Base-by-base conservation (phyloP, 2,113 vertebrate species). In the Sinosuthora webbiana region DNA sequence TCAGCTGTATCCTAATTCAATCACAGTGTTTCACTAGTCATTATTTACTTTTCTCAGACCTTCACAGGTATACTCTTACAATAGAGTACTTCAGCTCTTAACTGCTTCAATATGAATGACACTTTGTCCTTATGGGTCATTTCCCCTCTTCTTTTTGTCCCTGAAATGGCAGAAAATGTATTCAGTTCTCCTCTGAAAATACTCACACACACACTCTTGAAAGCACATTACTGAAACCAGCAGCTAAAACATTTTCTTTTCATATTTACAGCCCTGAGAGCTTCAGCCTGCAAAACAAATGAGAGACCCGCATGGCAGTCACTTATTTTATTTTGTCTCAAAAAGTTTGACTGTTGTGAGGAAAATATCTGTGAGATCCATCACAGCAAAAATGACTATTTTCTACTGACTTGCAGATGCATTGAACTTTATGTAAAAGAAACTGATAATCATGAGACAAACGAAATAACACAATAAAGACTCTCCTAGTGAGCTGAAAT, bases 331-430 rank as follows among this genome's bases (percentile, higher is more conserved):
- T 49, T 76, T 83, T 52, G 7, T 71, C 27, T 64, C 13, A 9
- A 1, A 11, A 22, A 73, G 6, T 65, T 83, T 0, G 0, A 7
- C 25, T n/a, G 5, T 42, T 82, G 9, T 35, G 35, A 71, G 35
- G 16, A 76, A 80, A 50, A 27, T 12, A 42, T 35, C 49, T 2
- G 1, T 4, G 7, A 11, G 37, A 81, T 23, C 5, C 52, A 56
- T 19, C 39, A 22, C 27, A 42, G 31, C 7, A 31, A 56, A 62
- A 90, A 56, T 33, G 0, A 25, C 10, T 78, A 39, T 80, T 69
- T 62, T 28, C 20, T 53, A n/a, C 7, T 42, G 60, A 81, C 50
- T 64, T 76, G 30, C 16, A 76, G 41, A 44, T 17, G 8, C 13
- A 9, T 6, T 60, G 45, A 86, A 64, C 10, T 63, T 55, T 14